These are phyloP conservation scores for Ernsta delagoae DNA, from an alignment of 2,888 invertebrate species.

Conservation along the genomic window DNA sequence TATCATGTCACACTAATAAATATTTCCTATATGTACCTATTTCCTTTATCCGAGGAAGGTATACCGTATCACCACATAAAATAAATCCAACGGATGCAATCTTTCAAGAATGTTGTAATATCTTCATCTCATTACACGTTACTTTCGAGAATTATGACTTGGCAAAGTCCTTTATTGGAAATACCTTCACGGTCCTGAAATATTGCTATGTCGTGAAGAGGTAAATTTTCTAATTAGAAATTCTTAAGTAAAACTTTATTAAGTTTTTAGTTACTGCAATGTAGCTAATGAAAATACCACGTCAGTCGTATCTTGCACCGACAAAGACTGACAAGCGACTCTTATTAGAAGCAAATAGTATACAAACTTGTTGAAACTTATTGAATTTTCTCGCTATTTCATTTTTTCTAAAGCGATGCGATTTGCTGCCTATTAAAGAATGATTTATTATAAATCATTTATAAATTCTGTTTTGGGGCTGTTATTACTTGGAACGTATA, in stretches of 20 bases:
- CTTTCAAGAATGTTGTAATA: conserved; percentile 80
- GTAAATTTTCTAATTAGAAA: conserved; percentile 84
- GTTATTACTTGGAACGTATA: not conserved
- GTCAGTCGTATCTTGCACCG: conserved; percentile 60
- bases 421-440: no score
- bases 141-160: conserved; percentile 85
- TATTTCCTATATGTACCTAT: no score
- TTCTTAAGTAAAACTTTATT: conserved; percentile 82
- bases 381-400: not conserved
- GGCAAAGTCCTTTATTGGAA: conserved; percentile 85
- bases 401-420: no score
- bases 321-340: conserved; percentile 39
- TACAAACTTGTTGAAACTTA: conserved; percentile 13
- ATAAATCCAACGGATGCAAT: conserved; percentile 50
- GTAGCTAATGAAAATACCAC: conserved; percentile 80
- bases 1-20: no score
- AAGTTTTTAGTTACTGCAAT: conserved; percentile 81
- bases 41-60: not conserved
- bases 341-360: conserved; percentile 39
- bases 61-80: conserved; percentile 15
- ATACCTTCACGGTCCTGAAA: conserved; percentile 84
- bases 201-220: conserved; percentile 84
- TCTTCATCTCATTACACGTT: conserved; percentile 84
- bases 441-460: no score
- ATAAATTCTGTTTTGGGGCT: not conserved